A percentile compares a stretch with the other conserved stretches of the same genome.
phyloP scores from a whole-genome alignment of 1,140 invertebrate species.

The Meloidogyne hapla region DNA sequence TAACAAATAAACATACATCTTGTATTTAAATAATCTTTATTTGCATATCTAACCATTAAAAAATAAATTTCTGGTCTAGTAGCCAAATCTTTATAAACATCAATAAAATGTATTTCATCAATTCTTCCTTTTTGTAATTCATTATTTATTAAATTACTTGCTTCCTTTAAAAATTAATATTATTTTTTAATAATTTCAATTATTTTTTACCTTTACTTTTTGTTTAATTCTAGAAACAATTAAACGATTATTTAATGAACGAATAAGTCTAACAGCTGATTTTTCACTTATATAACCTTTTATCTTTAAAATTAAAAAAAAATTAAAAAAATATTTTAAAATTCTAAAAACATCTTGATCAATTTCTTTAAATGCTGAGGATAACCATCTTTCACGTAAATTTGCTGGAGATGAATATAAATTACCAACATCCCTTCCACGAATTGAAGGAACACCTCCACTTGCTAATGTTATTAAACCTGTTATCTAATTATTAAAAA shows the following conservation, averaged over 20 bases:
- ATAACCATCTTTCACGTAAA: conserved; percentile 66
- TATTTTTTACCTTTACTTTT: conserved; percentile 67
- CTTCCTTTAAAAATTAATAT: conserved; percentile 16
- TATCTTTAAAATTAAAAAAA: conserved; percentile 45
- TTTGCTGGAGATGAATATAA: conserved; percentile 43
- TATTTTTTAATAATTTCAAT: neutral
- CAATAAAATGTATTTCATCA: conserved; percentile 70
- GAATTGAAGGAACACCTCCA: conserved; percentile 33
- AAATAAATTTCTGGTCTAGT: conserved; percentile 73
- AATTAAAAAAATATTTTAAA: neutral
- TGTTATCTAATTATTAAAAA: conserved; percentile 29
- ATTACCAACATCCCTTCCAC: conserved; percentile 37
- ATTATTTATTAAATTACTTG: neutral
- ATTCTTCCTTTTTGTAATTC: conserved; percentile 65
- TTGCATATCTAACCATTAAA: conserved; percentile 71
- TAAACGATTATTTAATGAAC: conserved; percentile 68
- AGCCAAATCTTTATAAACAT: conserved; percentile 71
- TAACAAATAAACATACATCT: conserved; percentile 2
- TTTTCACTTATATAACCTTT: conserved; percentile 68
- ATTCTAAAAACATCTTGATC: conserved; percentile 55
- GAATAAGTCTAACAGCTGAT: conserved; percentile 68
- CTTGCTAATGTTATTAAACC: conserved; percentile 61
- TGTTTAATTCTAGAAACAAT: conserved; percentile 67
- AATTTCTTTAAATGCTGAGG: conserved; percentile 68
- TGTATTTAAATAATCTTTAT: conserved; percentile 67